Base-by-base conservation (phyloP, 2,888 invertebrate genomes). In the Trachelus iudaicus region DNA sequence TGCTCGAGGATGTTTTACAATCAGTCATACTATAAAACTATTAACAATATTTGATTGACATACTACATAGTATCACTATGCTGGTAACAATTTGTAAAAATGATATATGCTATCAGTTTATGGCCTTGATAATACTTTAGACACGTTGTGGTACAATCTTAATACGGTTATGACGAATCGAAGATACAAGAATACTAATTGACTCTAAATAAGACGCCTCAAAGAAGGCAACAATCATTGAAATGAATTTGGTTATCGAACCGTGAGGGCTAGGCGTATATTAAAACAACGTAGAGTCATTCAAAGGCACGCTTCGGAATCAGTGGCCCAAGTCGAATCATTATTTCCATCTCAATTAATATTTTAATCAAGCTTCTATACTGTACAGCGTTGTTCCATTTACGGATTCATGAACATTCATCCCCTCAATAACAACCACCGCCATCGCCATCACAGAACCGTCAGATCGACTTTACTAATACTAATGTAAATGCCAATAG, bases 331-430 rank as follows among this genome's bases (percentile, higher is more conserved):
- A 73, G 83, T 84, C 87, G 87, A 87, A 89, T 90, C 89, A 87
- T 91, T 91, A 91, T 90, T 91, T 91, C 91, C 91, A 90, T 90
- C 90, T 91, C 91, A 91, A 91, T 91, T 91, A 91, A 91, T 91
- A 90, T 91, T 91, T 91, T 91, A 91, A 91, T 91, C 91, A 90
- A 90, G 90, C 90, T 85, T 83, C 86, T 86, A 34, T 73, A 69
- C 81, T 79, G 77, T 74, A 85, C 87, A 85, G 84, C 87, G 89
- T 89, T 90, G 90, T 90, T 90, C 90, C 88, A 90, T 90, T 91
- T 90, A 90, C 87, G 88, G 88, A 82, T 84, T 82, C 82, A 81
- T 84, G 86, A 86, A 85, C 86, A 85, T 9, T 56, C 56, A 23
- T 23, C 56, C 56, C 23, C 23, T 56, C 56, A 56, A 56, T 23